These are phyloP conservation scores for Drosophila trichaetosa DNA, from an alignment of 2,888 invertebrate genomes.

Conservation along the genomic window DNA sequence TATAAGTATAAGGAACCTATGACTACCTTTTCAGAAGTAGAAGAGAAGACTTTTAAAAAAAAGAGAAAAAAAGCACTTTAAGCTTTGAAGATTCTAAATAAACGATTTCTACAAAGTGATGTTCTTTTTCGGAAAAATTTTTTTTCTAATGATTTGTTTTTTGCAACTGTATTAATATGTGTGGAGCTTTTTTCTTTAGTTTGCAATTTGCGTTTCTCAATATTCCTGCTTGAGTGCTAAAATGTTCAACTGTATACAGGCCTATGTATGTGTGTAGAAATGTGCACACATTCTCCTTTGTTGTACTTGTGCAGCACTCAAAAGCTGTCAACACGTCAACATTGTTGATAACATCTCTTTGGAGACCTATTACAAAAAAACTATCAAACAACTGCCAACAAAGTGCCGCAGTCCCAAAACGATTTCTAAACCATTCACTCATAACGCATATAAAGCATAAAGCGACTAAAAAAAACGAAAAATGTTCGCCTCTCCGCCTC, in stretches of 20 bases:
- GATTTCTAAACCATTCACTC: conserved; percentile 74
- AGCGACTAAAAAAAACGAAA: conserved; percentile 13
- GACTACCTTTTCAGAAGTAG: neutral
- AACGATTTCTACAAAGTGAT: neutral
- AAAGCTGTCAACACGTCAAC: conserved; percentile 53
- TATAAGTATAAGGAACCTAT: neutral
- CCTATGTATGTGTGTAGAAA: neutral
- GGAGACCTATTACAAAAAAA: conserved; percentile 60
- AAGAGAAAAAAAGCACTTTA: neutral
- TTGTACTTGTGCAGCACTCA: conserved; percentile 47
- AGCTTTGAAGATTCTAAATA: neutral
- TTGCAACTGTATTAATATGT: neutral
- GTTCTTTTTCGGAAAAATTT: neutral
- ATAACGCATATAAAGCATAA: conserved; percentile 55
- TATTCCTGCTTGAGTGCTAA: conserved; percentile 8
- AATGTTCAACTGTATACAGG: neutral
- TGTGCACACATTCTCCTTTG: conserved; percentile 43
- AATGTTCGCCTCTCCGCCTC: conserved; percentile 6
- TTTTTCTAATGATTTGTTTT: neutral
- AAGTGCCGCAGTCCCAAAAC: conserved; percentile 68
- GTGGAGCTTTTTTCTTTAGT: neutral
- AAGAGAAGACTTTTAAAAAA: neutral
- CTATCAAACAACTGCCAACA: conserved; percentile 59
- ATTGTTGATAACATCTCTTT: conserved; percentile 58
- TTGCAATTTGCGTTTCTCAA: neutral